Evolutionary conservation across 2,113 vertebrate species (phyloP).

Genomic region (Gallinago jamesoni): DNA sequence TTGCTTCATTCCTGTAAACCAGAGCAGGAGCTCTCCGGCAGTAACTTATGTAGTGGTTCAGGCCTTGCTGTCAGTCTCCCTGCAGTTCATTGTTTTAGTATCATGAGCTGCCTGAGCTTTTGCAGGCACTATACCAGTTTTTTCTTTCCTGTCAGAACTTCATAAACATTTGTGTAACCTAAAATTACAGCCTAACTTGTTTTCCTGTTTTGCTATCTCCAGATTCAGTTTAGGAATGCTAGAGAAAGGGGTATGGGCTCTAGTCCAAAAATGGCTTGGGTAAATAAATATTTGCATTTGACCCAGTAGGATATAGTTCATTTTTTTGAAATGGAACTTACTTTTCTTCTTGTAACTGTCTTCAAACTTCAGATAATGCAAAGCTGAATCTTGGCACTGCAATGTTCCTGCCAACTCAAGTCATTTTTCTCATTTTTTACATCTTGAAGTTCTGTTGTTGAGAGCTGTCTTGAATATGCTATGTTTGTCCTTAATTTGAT

Average conservation of each 20-base stretch:
- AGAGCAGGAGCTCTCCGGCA: slow-evolving; percentile 12
- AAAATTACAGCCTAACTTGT: slow-evolving; percentile 12
- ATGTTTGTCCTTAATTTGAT: background rate
- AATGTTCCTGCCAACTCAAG: background rate
- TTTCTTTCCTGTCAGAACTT: slow-evolving; percentile 38
- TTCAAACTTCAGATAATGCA: background rate
- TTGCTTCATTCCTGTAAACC: slow-evolving; percentile 46
- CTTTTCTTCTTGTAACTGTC: background rate
- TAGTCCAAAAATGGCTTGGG: background rate
- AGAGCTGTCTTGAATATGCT: background rate
- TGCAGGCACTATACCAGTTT: background rate
- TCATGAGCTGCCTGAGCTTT: slow-evolving; percentile 16
- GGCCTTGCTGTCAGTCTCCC: background rate
- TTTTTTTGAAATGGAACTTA: slow-evolving; percentile 4
- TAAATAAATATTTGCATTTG: slow-evolving; percentile 52
- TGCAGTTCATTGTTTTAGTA: background rate
- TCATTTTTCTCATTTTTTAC: background rate
- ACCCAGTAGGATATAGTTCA: background rate
- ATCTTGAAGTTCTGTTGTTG: background rate
- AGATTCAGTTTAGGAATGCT: background rate
- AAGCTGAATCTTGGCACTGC: background rate
- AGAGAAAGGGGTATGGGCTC: background rate
- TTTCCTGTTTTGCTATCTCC: background rate
- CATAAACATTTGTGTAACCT: slow-evolving; percentile 41
- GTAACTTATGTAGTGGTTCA: slow-evolving; percentile 14